These are phyloP conservation scores for Drosophila kurseongensis DNA, from an alignment of 1,140 invertebrate genomes.

Conservation along the genomic window DNA sequence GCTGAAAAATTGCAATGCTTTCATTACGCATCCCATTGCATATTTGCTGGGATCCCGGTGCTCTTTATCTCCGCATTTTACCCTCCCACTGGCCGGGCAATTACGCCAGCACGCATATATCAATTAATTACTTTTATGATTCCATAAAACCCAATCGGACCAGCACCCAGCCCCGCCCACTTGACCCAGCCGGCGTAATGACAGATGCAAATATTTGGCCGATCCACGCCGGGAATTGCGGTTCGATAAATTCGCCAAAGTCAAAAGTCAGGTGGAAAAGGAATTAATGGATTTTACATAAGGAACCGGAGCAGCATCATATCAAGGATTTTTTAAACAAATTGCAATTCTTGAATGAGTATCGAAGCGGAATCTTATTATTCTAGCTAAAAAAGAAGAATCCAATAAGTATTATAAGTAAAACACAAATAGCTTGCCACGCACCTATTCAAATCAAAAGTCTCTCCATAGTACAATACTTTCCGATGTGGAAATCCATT, in stretches of 20 bases:
- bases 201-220: constrained; percentile 64
- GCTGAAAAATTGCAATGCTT: constrained; percentile 70
- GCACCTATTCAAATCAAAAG: neutral
- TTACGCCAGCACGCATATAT: constrained; percentile 65
- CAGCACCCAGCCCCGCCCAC: constrained; percentile 8
- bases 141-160: constrained; percentile 54
- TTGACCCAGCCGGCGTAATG: constrained; percentile 46
- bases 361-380: no score
- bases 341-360: neutral
- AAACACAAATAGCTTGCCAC: no score
- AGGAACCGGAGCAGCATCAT: neutral
- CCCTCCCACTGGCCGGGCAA: constrained; percentile 48
- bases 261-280: constrained; percentile 21
- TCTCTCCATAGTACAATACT: no score
- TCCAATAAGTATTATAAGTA: no score
- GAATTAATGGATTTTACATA: constrained; percentile 3
- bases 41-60: constrained; percentile 29
- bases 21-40: constrained; percentile 52
- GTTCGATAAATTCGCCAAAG: constrained; percentile 43
- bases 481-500: no score
- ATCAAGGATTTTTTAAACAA: neutral
- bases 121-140: constrained; percentile 82
- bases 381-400: no score
- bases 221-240: constrained; percentile 14
- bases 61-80: constrained; percentile 15